Evolutionary conservation across 2,888 invertebrate species (phyloP).

Genomic region (Caenorhabditis panamensis): DNA sequence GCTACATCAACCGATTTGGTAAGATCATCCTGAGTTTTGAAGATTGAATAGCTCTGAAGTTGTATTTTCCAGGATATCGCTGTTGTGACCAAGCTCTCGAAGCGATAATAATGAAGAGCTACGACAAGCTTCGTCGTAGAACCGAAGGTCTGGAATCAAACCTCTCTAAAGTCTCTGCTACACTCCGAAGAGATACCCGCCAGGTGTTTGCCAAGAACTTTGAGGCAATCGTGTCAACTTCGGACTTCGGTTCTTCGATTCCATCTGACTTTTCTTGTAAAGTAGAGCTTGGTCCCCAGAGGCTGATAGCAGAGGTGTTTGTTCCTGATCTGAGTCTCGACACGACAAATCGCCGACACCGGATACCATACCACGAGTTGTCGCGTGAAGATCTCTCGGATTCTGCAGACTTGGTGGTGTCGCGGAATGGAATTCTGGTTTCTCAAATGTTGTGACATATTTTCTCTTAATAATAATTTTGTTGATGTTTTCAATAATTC

Average conservation of each 20-base stretch:
- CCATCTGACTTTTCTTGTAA: constrained; percentile 70
- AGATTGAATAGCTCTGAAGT: too few relatives aligned
- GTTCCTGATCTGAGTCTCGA: constrained; percentile 40
- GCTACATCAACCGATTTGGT: constrained; percentile 57
- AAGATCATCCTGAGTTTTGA: too few relatives aligned
- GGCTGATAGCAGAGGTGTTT: constrained; percentile 40
- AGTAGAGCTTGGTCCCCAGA: constrained; percentile 62
- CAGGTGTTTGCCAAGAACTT: constrained; percentile 69
- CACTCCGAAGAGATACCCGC: constrained; percentile 61
- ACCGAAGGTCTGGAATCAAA: constrained; percentile 31
- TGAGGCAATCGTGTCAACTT: constrained; percentile 65
- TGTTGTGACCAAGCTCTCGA: constrained; percentile 70
- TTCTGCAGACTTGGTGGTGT: constrained; percentile 50
- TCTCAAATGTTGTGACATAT: constrained; percentile 22
- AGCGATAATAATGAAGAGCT: constrained; percentile 64
- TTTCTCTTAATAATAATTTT: not conserved
- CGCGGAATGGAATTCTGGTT: constrained; percentile 58
- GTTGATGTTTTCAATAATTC: constrained; percentile 7
- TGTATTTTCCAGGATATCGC: constrained; percentile 42
- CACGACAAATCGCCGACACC: constrained; percentile 24
- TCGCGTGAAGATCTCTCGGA: constrained; percentile 53
- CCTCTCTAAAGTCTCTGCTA: constrained; percentile 52
- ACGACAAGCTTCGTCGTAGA: constrained; percentile 52
- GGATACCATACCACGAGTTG: constrained; percentile 57
- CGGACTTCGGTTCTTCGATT: constrained; percentile 68